Evolutionary conservation across 2,113 vertebrate species (phyloP).

Genomic region (Lycaon pictus): DNA sequence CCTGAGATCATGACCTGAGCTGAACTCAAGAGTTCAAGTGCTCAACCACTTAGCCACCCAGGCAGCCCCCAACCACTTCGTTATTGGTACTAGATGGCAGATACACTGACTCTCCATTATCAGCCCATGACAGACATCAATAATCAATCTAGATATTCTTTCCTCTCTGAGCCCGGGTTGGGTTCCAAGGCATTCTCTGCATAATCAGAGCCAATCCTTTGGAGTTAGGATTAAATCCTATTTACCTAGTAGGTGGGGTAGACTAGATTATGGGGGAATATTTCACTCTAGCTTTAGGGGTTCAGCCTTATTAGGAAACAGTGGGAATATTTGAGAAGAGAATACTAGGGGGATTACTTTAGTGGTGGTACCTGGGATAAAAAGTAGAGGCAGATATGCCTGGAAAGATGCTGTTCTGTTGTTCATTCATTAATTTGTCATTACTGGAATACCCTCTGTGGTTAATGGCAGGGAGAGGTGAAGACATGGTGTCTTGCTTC

Average conservation of each 20-base stretch:
- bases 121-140: not conserved
- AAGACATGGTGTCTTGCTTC: not conserved
- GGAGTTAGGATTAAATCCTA: not conserved
- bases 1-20: not conserved
- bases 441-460: not conserved
- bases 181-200: not conserved
- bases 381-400: not conserved
- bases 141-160: not conserved
- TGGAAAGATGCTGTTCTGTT: not conserved
- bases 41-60: not conserved
- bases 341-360: not conserved
- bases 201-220: not conserved
- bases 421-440: not conserved
- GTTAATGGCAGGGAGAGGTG: not conserved
- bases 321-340: not conserved
- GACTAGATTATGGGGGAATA: not conserved
- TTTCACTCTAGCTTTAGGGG: not conserved
- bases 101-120: no score
- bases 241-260: not conserved
- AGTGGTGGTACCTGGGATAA: not conserved
- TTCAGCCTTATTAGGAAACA: conserved; percentile 12
- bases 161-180: not conserved
- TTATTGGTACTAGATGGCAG: not conserved
- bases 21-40: not conserved
- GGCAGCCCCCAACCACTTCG: not conserved